Evolutionary conservation across 2,113 vertebrate species (phyloP), one percentile per base, ranked within the genome.

Genomic region (Silurus glanis): DNA sequence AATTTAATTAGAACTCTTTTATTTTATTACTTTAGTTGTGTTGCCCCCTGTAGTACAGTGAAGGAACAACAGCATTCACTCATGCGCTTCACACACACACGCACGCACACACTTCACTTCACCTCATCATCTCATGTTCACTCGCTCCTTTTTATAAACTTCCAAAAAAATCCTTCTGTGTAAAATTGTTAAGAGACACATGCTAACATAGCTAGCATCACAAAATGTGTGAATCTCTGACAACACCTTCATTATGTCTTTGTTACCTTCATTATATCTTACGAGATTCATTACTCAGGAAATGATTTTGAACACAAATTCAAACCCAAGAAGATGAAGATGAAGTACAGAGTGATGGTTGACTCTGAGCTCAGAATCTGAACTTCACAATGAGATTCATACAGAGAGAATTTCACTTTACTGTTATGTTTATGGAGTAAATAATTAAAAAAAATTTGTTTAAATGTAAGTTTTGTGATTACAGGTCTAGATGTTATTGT

Each of bases 1-100:
- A 51, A 45, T 17, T 25, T 72, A 80, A 10, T 23, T 7, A 58
- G 23, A 80, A 9, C 53, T 21, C 28, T 19, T 61, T 59, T 79
- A 66, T 74, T 84, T 55, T 74, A 51, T 83, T 61, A 19, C 47
- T 82, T 78, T 85, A 74, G 64, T 80, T 61, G 51, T 87, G 74
- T 87, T 91, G 90, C 88, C 90, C 87, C 85, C 87, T 89, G 81
- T 90, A 87, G 91, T 88, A 28, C 79, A 84, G 21, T 28, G 8
- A 76, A 3, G 80, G 86, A 80, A 91, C 83, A 83, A 59, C 88
- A 89, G 6, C 23, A 49, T 56, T 58, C 17, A 28, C 16, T 56
- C 66, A 37, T 37, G 28, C 28, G 28, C 12, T 28, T 37, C 12
- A 45, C 23, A 75, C 61, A 66, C n/a, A 47, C 37, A 21, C 58